Base-by-base conservation (phyloP, 2,797 vertebrate genomes). In the Pristis pectinata region DNA sequence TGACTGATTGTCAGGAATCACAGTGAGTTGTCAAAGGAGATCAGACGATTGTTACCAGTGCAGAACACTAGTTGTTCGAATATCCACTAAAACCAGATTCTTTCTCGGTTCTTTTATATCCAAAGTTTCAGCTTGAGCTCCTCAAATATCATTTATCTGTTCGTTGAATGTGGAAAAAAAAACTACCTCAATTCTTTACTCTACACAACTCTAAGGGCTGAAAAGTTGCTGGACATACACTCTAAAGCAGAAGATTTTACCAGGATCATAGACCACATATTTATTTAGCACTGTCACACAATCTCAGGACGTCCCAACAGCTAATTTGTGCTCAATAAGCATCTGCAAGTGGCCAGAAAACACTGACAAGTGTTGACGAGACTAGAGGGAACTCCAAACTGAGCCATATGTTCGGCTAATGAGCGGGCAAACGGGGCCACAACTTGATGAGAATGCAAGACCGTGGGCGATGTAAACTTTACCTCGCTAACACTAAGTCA, bases 21-120 rank as follows among this genome's bases (percentile, higher is more conserved):
- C 87, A 64, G 87, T 24, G 91, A 67, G n/a, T 91, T 91, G n/a
- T 67, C 87, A 91, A 64, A 61, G n/a, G 37, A 87, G 53, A 91
- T 67, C n/a, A 41, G 59, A 41, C 17, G 91, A 8, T 7, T 59
- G 34, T 91, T 37, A 64, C 85, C 37, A 4, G 34, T 67, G 91
- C 56, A 8, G 5, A 37, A 37, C 34, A 61, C 85, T 61, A 59
- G 56, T 13, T 61, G 17, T 37, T 8, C 37, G 30, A 15, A 89
- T 30, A 89, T 34, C 7, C 82, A 13, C 27, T 15, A 37, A 34
- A 89, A 22, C 9, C 85, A 61, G 34, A 37, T 34, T 0, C 56
- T 1, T 37, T 17, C 34, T 64, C 56, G 37, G 87, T 91, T 91
- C 87, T 7, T 67, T 67, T 27, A 64, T 11, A 30, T 41, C 10